A percentile compares a stretch with the other conserved stretches of the same genome.
Conservation (phyloP, 2,888 invertebrate genomes). For the Patella caerulea region DNA sequence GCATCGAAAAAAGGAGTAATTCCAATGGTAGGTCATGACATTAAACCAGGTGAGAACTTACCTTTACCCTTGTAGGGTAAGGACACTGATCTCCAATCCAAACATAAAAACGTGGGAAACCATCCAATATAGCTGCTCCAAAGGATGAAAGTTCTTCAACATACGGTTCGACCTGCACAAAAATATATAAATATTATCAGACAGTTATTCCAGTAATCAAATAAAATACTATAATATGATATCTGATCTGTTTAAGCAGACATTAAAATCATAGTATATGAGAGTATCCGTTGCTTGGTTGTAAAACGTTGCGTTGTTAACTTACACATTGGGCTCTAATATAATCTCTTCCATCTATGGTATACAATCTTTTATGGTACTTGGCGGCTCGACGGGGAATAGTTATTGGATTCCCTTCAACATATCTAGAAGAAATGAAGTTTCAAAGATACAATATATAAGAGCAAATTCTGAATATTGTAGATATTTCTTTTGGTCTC, state of each 20-base stretch:
- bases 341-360: slow-evolving; percentile 48
- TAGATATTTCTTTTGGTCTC: no score
- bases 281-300: neutral
- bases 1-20: no score
- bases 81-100: slow-evolving; percentile 52
- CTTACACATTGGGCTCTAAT: slow-evolving; percentile 53
- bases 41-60: slow-evolving; percentile 18
- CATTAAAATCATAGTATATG: no score
- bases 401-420: slow-evolving; percentile 49
- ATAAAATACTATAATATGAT: no score
- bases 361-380: slow-evolving; percentile 52
- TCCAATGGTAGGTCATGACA: no score
- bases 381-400: slow-evolving; percentile 36
- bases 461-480: no score
- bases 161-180: slow-evolving; percentile 41
- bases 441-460: no score
- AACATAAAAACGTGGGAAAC: slow-evolving; percentile 58
- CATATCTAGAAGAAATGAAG: slow-evolving; percentile 38
- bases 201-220: no score
- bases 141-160: slow-evolving; percentile 35
- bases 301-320: neutral
- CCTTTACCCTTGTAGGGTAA: slow-evolving; percentile 49
- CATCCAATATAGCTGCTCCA: slow-evolving; percentile 50
- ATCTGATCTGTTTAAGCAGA: no score
- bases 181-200: neutral